These are phyloP conservation scores for Anodontia alba DNA, from an alignment of 2,888 invertebrate genomes.

Conservation along the genomic window DNA sequence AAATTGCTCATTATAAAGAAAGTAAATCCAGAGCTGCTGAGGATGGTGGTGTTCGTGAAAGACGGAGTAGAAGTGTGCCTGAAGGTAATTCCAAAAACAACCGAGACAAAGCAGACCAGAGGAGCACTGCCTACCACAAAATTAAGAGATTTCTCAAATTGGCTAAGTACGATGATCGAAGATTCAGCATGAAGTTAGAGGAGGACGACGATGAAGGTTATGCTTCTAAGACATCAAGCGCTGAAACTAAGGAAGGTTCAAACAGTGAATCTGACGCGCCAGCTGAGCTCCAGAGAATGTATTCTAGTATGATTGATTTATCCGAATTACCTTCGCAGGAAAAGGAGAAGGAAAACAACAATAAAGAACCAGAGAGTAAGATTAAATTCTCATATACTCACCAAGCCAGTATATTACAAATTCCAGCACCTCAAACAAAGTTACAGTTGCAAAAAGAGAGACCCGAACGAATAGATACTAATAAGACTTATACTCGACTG, in stretches of 20 bases:
- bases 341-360: background rate
- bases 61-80: constrained; percentile 35
- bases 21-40: constrained; percentile 22
- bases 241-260: constrained; percentile 50
- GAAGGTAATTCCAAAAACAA: constrained; percentile 24
- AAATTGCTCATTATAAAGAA: constrained; percentile 36
- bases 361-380: constrained; percentile 19
- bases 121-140: constrained; percentile 43
- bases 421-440: constrained; percentile 50
- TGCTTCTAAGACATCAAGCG: constrained; percentile 60
- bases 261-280: constrained; percentile 38
- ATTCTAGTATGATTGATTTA: constrained; percentile 55
- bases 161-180: constrained; percentile 37
- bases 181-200: constrained; percentile 23
- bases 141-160: constrained; percentile 50
- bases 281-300: constrained; percentile 29
- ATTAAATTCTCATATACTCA: constrained; percentile 59
- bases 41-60: background rate
- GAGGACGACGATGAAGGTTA: constrained; percentile 63
- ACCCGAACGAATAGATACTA: background rate
- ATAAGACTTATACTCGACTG: constrained; percentile 49
- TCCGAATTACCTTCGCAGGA: constrained; percentile 50
- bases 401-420: constrained; percentile 52
- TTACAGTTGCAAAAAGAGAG: constrained; percentile 16
- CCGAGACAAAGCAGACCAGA: constrained; percentile 21